Conservation (phyloP, 2,888 invertebrate genomes). For the Drosophila cracens region DNA sequence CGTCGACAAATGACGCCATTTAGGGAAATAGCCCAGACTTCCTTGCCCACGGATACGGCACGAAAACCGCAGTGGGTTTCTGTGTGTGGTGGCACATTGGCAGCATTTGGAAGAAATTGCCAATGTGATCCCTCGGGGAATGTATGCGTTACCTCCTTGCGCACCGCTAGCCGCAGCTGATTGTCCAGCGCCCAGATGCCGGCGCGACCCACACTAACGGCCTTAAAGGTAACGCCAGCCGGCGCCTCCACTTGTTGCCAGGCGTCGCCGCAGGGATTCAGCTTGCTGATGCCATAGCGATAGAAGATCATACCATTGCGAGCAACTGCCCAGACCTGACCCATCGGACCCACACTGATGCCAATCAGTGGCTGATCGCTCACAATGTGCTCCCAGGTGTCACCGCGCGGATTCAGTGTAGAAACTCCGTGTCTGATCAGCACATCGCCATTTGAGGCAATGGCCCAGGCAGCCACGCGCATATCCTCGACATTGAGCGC, state of each 20-base stretch:
- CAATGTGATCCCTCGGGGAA: conserved; percentile 94
- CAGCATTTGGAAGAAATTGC: conserved; percentile 89
- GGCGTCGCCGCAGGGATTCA: conserved; percentile 87
- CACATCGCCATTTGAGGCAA: conserved; percentile 94
- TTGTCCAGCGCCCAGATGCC: conserved; percentile 93
- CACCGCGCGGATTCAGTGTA: conserved; percentile 89
- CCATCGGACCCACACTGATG: conserved; percentile 89
- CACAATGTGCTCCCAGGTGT: conserved; percentile 85
- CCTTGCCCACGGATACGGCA: conserved; percentile 89
- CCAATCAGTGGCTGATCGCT: conserved; percentile 92
- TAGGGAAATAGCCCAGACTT: conserved; percentile 91
- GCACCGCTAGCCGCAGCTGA: conserved; percentile 90
- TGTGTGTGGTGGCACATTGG: conserved; percentile 87
- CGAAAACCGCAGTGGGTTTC: conserved; percentile 87
- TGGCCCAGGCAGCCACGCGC: conserved; percentile 91
- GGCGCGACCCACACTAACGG: conserved; percentile 89
- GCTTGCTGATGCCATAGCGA: conserved; percentile 90
- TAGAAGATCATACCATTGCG: conserved; percentile 93
- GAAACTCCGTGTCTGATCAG: conserved; percentile 93
- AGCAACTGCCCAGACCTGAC: conserved; percentile 93
- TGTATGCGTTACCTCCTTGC: conserved; percentile 90
- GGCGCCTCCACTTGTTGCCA: conserved; percentile 93
- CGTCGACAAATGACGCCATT: conserved; percentile 90
- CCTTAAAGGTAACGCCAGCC: conserved; percentile 89
- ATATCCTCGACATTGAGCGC: conserved; percentile 69